Base-by-base conservation (phyloP, 2,888 invertebrate genomes). In the Aporophyla nigra region DNA sequence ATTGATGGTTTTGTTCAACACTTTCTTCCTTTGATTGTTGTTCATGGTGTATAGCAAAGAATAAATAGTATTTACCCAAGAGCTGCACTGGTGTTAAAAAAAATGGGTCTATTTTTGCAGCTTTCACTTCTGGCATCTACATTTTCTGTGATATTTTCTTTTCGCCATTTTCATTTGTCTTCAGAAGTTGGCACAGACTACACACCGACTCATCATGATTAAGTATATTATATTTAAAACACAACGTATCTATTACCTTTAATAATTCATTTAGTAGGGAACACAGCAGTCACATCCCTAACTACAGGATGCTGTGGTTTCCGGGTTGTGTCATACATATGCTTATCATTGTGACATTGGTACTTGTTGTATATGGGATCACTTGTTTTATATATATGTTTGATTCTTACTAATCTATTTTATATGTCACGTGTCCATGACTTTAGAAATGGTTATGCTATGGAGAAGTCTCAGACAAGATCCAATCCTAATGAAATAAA, bases 281-380 rank as follows among this genome's bases (percentile, higher is more conserved):
- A 33, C 43, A 33, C 33, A 51, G n/a, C 49, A 12, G 4, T 59
- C 58, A 53, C 72, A 72, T 72, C 62, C 82, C 83, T 71, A 56
- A 43, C 56, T 43, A 74, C 84, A 80, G 84, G 84, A 85, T 84
- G 84, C 62, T 51, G 76, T 43, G 79, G 82, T 78, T 85, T 86
- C 86, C 86, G 75, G 49, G 56, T 74, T 79, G 82, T 74, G 82
- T 87, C 76, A 79, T 58, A 54, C 80, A 21, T 80, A 51, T 61
- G 68, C 71, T 82, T 82, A 87, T 87, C 86, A 73, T 33, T 74
- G 5, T 77, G 77, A 56, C 77, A 80, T 82, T 80, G 87, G 43
- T 67, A 51, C 70, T 68, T 65, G 68, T 73, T 77, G 16, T 49
- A 51, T 49, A 58, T 66, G 61, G 63, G 27, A 63, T 71, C 58